Evolutionary conservation across 2,797 vertebrate genomes (phyloP).

Genomic region (Syngnathus rostellatus): DNA sequence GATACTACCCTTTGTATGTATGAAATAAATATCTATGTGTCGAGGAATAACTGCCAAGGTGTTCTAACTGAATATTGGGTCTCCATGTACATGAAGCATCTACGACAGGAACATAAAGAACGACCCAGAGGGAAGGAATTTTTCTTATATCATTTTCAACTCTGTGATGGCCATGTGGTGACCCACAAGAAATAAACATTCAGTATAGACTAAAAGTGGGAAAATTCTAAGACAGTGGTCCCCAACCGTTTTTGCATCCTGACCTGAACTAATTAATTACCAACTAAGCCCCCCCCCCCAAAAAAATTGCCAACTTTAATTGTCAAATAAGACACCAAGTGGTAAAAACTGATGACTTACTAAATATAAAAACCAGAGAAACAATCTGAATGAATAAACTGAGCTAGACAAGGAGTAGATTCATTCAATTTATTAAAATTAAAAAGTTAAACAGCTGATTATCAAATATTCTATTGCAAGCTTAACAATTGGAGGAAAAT

Average conservation of each 20-base stretch:
- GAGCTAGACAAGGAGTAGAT: neutral
- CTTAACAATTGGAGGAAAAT: neutral
- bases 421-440: neutral
- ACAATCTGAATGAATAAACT: neutral
- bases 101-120: too few species aligned
- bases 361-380: neutral
- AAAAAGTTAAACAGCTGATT: neutral
- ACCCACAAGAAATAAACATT: too few species aligned
- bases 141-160: too few species aligned
- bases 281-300: too few species aligned
- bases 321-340: too few species aligned
- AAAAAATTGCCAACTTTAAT: neutral
- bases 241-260: too few species aligned
- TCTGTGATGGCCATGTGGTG: too few species aligned
- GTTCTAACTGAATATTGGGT: neutral
- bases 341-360: neutral
- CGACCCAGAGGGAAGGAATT: too few species aligned
- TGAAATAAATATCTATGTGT: neutral
- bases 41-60: neutral
- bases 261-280: too few species aligned
- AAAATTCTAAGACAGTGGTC: too few species aligned
- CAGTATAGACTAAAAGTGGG: too few species aligned
- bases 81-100: too few species aligned
- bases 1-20: neutral
- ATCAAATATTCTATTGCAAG: constrained; percentile 1